Percentiles rank a stretch among this genome's conserved stretches.
These are phyloP conservation scores for Datnioides undecimradiatus DNA, from an alignment of 2,113 vertebrate species.

Conservation along the genomic window DNA sequence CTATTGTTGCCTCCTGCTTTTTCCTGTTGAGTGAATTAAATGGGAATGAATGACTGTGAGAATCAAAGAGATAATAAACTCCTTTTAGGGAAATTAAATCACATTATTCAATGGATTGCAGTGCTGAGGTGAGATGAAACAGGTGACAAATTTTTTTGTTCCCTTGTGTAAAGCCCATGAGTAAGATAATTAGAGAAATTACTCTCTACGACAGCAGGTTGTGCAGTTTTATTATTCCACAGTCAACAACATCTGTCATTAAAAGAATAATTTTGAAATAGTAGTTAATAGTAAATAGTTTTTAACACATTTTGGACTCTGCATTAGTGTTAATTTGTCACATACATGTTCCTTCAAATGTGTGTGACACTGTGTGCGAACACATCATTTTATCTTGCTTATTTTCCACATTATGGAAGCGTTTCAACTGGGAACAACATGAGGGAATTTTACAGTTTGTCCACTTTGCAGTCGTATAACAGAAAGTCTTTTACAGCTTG, in stretches of 20 bases:
- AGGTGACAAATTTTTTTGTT: neutral
- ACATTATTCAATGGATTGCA: neutral
- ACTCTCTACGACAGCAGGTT: neutral
- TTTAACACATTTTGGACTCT: neutral
- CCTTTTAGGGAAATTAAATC: neutral
- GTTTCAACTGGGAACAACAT: neutral
- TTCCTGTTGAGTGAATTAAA: neutral
- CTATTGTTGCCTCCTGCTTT: neutral
- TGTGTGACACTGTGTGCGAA: neutral
- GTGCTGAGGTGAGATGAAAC: neutral
- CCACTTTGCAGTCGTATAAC: neutral
- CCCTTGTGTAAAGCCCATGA: neutral
- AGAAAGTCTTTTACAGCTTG: neutral
- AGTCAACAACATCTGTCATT: neutral
- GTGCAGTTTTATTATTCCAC: neutral
- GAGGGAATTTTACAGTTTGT: neutral
- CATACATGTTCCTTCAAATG: neutral
- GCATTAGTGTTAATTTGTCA: neutral
- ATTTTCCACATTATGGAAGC: neutral
- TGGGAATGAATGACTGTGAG: neutral
- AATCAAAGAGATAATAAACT: neutral
- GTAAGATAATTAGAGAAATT: neutral
- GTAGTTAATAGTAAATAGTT: no score
- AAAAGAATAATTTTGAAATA: neutral
- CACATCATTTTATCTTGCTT: neutral